These are phyloP conservation scores for Pipa parva DNA, from an alignment of 2,113 vertebrate genomes.

Conservation along the genomic window DNA sequence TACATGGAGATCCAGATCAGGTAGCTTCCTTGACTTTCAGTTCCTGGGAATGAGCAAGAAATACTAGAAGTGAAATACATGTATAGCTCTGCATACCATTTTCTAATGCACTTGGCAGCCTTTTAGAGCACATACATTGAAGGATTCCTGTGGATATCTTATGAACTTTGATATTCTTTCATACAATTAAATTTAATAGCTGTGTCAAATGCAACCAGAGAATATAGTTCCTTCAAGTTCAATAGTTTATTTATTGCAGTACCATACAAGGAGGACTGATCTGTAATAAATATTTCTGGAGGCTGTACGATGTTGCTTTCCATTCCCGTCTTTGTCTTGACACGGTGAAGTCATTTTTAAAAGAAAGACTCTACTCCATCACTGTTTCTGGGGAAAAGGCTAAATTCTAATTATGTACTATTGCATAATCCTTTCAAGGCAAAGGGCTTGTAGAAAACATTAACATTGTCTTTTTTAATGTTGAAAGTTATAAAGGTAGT, in stretches of 20 bases:
- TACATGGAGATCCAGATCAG: background rate
- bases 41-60: slow-evolving; percentile 16
- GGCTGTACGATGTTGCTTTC: slow-evolving; percentile 2
- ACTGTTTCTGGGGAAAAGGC: background rate
- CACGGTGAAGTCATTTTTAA: slow-evolving; percentile 16
- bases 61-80: slow-evolving; percentile 10
- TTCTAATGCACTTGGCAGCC: slow-evolving; percentile 20
- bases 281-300: slow-evolving; percentile 8
- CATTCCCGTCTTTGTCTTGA: slow-evolving; percentile 17
- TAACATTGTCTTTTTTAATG: too few species aligned
- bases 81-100: slow-evolving; percentile 15
- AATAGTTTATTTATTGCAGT: slow-evolving; percentile 21
- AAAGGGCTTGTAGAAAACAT: background rate
- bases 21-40: slow-evolving; percentile 5
- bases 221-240: slow-evolving; percentile 10
- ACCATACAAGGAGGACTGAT: background rate
- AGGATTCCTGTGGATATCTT: slow-evolving; percentile 8
- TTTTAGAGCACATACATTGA: slow-evolving; percentile 21
- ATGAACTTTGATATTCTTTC: slow-evolving; percentile 17
- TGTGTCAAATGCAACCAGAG: slow-evolving; percentile 23
- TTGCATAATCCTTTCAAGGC: background rate
- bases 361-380: background rate
- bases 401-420: background rate
- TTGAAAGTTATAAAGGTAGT: too few species aligned
- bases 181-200: slow-evolving; percentile 32